Base-by-base conservation (phyloP, 2,797 vertebrate genomes). In the Semotilus atromaculatus region DNA sequence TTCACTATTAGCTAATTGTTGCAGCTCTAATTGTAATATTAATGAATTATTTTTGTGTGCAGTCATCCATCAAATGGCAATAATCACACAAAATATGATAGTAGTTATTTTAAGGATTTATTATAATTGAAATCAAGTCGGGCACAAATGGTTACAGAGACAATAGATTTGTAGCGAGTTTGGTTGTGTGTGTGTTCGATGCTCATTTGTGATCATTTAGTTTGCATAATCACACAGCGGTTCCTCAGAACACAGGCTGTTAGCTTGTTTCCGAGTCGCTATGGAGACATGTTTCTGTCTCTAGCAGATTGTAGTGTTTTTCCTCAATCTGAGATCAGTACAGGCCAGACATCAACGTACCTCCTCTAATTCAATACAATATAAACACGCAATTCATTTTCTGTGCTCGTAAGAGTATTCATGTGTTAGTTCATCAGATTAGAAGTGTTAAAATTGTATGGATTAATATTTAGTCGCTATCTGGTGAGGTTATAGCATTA, bases 281-380 rank as follows among this genome's bases (percentile, higher is more conserved):
- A 85, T 88, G 80, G 88, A 80, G 80, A 85, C 73, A 34, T n/a
- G 19, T 80, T 74, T 83, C 72, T 68, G 66, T 88, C 80, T 85
- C 64, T 62, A 67, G 82, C 71, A 85, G 43, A 71, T 34, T 64
- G n/a, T 78, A 53, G 78, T 82, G 23, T 74, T 64, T 82, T 51
- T 84, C 60, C 74, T 82, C 45, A 34, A n/a, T 34, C 38, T 23
- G 31, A 67, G 76, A 60, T 87, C 81, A 83, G 67, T n/a, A 21
- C 62, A 66, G 80, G 80, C 66, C 74, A 48, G 34, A 18, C 74
- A 71, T 62, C 70, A 68, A 4, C 55, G 62, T 23, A 72, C 51
- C 3, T 36, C 62, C 34, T n/a, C 71, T 11, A 21, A 51, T 70
- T 66, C 66, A 45, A 2, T 38, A 5, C 16, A 75, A 64, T 31